A percentile compares a stretch with the other conserved stretches of the same genome.
Evolutionary conservation across 2,797 vertebrate species (phyloP).

Genomic region (Bovichtus diacanthus): DNA sequence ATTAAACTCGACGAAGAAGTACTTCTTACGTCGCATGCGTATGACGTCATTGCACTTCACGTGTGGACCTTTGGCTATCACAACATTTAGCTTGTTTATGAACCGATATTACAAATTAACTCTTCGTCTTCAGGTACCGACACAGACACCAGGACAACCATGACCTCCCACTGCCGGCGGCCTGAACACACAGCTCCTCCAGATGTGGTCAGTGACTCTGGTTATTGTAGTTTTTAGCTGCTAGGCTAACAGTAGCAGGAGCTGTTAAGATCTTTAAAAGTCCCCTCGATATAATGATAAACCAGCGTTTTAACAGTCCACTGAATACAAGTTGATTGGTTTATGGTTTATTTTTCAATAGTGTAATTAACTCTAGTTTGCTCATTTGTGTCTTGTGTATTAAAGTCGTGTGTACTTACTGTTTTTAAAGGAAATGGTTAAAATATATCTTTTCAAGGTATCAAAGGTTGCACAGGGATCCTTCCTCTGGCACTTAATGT

Average conservation of each 20-base stretch:
- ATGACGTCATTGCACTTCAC: conserved; percentile 60
- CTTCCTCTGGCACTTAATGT: too few relatives aligned
- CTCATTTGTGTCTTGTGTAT: neutral
- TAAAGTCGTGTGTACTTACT: neutral
- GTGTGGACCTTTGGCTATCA: conserved; percentile 2
- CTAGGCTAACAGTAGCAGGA: conserved; percentile 29
- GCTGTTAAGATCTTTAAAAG: conserved; percentile 14
- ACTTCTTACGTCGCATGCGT: conserved; percentile 26
- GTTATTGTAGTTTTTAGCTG: conserved; percentile 5
- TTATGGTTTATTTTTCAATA: neutral
- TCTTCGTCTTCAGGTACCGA: neutral
- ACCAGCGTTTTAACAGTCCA: neutral
- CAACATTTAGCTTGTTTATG: conserved; percentile 5
- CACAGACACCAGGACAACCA: conserved; percentile 21
- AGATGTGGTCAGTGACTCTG: conserved; percentile 79
- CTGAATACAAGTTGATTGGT: neutral
- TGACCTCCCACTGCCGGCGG: conserved; percentile 84
- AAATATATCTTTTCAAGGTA: too few relatives aligned
- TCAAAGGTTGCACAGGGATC: too few relatives aligned
- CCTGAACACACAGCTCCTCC: conserved; percentile 85
- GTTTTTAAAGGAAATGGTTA: too few relatives aligned
- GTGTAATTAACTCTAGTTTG: neutral
- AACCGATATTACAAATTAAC: neutral
- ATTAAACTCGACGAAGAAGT: conserved; percentile 22
- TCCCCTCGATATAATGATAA: neutral